These are phyloP conservation scores for Deilephila elpenor DNA, from an alignment of 2,888 invertebrate species.

Conservation along the genomic window DNA sequence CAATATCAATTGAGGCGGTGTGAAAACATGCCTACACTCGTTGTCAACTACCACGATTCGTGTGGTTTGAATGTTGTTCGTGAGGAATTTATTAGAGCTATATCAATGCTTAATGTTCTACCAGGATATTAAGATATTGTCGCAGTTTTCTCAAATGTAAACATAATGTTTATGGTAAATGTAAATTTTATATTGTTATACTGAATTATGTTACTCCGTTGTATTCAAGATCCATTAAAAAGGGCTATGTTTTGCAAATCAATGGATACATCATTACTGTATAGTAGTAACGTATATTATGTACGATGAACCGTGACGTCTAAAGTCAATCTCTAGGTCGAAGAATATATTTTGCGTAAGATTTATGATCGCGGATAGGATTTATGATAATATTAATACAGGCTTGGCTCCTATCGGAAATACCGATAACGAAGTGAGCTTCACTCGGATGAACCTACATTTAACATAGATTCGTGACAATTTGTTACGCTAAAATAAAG, in stretches of 20 bases:
- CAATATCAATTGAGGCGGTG: constrained; percentile 42
- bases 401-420: too few species aligned
- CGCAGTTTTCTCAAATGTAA: background rate
- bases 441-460: too few species aligned
- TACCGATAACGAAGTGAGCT: too few species aligned
- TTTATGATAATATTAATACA: too few species aligned
- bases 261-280: too few species aligned
- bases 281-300: background rate
- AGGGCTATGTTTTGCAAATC: background rate
- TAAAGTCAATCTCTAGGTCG: background rate
- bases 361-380: too few species aligned
- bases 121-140: background rate
- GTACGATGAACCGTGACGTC: background rate
- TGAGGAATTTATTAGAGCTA: background rate
- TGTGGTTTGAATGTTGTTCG: background rate
- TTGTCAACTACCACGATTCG: constrained; percentile 30
- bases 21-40: constrained; percentile 45
- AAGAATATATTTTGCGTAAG: background rate
- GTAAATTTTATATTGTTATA: too few species aligned
- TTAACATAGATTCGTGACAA: too few species aligned
- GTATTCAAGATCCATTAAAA: background rate
- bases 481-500: background rate
- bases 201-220: too few species aligned
- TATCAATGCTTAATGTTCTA: background rate
- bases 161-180: background rate